These are phyloP conservation scores for Rhinogobio ventralis DNA, from an alignment of 2,797 vertebrate genomes.

Conservation along the genomic window DNA sequence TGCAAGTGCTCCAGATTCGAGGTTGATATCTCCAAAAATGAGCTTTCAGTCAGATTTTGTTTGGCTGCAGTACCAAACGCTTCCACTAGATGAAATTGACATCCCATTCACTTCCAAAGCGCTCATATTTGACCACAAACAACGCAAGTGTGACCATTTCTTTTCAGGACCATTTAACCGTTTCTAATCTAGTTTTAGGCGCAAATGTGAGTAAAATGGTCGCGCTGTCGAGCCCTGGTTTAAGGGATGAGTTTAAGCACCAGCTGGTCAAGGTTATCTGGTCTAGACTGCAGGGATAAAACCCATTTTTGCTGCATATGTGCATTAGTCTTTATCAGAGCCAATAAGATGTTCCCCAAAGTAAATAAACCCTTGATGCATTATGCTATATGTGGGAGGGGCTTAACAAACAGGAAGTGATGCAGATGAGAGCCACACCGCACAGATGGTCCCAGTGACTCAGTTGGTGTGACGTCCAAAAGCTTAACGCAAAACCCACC, in stretches of 20 bases:
- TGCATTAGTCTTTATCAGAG: neutral
- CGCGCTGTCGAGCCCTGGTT: too few relatives aligned
- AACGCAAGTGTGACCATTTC: too few relatives aligned
- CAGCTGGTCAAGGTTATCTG: neutral
- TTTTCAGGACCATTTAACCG: too few relatives aligned
- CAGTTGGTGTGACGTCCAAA: slow-evolving; percentile 67
- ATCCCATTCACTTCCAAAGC: too few relatives aligned
- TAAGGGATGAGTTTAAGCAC: neutral
- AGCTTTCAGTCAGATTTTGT: neutral
- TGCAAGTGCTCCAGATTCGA: too few relatives aligned
- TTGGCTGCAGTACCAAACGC: neutral
- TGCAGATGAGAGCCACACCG: neutral
- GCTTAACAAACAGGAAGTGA: slow-evolving; percentile 38
- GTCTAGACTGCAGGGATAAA: neutral
- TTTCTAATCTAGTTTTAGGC: too few relatives aligned
- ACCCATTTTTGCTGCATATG: neutral
- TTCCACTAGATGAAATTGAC: neutral
- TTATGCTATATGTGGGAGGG: neutral
- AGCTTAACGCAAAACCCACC: slow-evolving; percentile 61
- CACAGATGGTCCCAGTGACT: slow-evolving; percentile 76
- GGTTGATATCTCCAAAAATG: too few relatives aligned
- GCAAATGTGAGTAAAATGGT: too few relatives aligned
- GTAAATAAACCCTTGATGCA: too few relatives aligned
- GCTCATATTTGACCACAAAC: too few relatives aligned
- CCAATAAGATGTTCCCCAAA: neutral